Conservation (phyloP, 2,797 vertebrate species). For the Xiphophorus birchmanni region DNA sequence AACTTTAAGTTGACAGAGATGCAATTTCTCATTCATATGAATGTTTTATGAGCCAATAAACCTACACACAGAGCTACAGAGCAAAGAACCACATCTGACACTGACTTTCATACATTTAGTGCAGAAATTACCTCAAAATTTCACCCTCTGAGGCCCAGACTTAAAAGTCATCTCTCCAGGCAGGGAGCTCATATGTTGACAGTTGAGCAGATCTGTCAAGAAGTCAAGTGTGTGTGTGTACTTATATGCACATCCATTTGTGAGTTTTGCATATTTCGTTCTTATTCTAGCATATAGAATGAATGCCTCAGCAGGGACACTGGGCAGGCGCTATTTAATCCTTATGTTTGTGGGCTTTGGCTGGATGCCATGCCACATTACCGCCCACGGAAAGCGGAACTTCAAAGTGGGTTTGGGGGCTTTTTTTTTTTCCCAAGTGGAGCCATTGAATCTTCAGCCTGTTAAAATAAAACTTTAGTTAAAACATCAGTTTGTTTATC, state of each 20-base stretch:
- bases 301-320: constrained; percentile 65
- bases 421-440: constrained; percentile 44
- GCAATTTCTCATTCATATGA: constrained; percentile 19
- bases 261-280: constrained; percentile 46
- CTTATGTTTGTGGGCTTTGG: constrained; percentile 72
- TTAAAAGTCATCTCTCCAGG: constrained; percentile 40
- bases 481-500: constrained; percentile 66
- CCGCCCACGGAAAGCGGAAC: constrained; percentile 66
- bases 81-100: constrained; percentile 29
- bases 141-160: constrained; percentile 26
- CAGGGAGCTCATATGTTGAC: constrained; percentile 26
- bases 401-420: constrained; percentile 66
- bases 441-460: constrained; percentile 66
- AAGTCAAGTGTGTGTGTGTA: constrained; percentile 15
- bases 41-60: constrained; percentile 29
- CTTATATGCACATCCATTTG: constrained; percentile 24
- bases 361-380: constrained; percentile 68
- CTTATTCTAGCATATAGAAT: constrained; percentile 60
- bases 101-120: constrained; percentile 25
- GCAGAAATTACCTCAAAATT: constrained; percentile 26
- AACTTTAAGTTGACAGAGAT: constrained; percentile 42
- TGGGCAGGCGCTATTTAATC: constrained; percentile 61
- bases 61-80: constrained; percentile 23
- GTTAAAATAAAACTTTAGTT: constrained; percentile 72
- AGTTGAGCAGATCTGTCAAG: constrained; percentile 38